phyloP scores from a whole-genome alignment of 1,140 invertebrate genomes.

The Augochlora pura region DNA sequence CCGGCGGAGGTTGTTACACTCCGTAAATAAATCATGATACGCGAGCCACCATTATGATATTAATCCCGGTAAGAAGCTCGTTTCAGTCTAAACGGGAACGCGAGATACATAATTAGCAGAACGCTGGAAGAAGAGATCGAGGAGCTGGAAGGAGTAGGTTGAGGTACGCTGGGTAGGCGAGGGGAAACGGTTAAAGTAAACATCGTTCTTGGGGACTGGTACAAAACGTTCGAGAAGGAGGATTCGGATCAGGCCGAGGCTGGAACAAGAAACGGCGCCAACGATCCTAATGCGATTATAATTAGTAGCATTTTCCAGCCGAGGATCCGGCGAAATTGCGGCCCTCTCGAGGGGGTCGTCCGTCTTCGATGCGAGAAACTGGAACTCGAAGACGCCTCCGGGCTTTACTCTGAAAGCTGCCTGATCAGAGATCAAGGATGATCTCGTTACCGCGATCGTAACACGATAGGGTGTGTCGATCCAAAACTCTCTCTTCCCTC shows the following conservation, averaged over 20 bases:
- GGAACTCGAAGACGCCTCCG: constrained; percentile 34
- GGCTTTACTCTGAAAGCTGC: constrained; percentile 45
- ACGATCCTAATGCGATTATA: constrained; percentile 63
- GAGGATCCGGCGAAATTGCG: constrained; percentile 39
- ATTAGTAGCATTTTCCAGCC: constrained; percentile 60
- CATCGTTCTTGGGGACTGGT: constrained; percentile 5
- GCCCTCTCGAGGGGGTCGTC: constrained; percentile 47
- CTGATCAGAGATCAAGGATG: constrained; percentile 41
- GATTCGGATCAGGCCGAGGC: constrained; percentile 12
- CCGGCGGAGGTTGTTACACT: constrained; percentile 13
- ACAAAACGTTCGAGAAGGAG: neutral
- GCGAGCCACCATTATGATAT: constrained; percentile 9
- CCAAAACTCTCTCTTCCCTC: constrained; percentile 27
- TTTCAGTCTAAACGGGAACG: constrained; percentile 16
- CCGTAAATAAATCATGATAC: neutral
- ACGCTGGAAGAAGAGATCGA: neutral
- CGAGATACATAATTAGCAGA: constrained; percentile 24
- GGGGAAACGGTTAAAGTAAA: constrained; percentile 30
- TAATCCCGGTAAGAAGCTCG: constrained; percentile 23
- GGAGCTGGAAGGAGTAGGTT: neutral
- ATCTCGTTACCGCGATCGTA: constrained; percentile 62
- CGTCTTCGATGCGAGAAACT: constrained; percentile 40
- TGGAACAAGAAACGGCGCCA: constrained; percentile 32
- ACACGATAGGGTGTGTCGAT: constrained; percentile 55
- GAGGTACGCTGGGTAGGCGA: neutral